These are phyloP conservation scores for Lydus trimaculatus DNA, from an alignment of 2,888 invertebrate genomes.

Conservation along the genomic window DNA sequence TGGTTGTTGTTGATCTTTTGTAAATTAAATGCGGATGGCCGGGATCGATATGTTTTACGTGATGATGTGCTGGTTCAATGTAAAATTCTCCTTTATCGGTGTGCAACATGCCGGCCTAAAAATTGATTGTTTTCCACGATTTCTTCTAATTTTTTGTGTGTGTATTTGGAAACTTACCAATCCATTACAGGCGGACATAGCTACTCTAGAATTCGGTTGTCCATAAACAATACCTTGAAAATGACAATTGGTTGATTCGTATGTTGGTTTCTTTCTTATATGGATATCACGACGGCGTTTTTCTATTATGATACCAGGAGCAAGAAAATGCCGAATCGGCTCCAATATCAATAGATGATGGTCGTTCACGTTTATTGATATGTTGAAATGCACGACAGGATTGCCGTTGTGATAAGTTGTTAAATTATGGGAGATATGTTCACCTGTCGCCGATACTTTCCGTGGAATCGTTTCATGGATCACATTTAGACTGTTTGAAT, in stretches of 20 bases:
- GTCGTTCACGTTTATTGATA: conserved; percentile 57
- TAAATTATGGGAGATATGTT: conserved; percentile 51
- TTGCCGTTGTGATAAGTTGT: conserved; percentile 64
- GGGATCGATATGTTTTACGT: conserved; percentile 50
- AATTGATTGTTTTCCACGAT: conserved; percentile 19
- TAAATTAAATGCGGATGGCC: conserved; percentile 74
- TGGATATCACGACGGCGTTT: conserved; percentile 66
- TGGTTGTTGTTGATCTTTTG: conserved; percentile 70
- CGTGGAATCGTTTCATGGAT: conserved; percentile 67
- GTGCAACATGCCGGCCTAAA: conserved; percentile 73
- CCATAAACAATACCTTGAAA: conserved; percentile 79
- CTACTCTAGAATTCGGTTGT: conserved; percentile 73
- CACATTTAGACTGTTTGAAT: conserved; percentile 58
- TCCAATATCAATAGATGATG: conserved; percentile 56
- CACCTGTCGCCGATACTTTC: conserved; percentile 67
- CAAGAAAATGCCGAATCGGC: conserved; percentile 72
- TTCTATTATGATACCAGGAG: conserved; percentile 77
- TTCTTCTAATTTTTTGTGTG: too few species aligned
- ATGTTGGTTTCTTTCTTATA: conserved; percentile 63
- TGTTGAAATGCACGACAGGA: conserved; percentile 64
- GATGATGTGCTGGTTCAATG: conserved; percentile 73
- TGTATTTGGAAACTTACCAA: conserved; percentile 70
- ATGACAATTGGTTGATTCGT: conserved; percentile 72
- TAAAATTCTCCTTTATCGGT: conserved; percentile 73
- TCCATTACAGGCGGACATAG: conserved; percentile 83